phyloP scores from a whole-genome alignment of 1,140 invertebrate genomes.

The Danaus melanippus region DNA sequence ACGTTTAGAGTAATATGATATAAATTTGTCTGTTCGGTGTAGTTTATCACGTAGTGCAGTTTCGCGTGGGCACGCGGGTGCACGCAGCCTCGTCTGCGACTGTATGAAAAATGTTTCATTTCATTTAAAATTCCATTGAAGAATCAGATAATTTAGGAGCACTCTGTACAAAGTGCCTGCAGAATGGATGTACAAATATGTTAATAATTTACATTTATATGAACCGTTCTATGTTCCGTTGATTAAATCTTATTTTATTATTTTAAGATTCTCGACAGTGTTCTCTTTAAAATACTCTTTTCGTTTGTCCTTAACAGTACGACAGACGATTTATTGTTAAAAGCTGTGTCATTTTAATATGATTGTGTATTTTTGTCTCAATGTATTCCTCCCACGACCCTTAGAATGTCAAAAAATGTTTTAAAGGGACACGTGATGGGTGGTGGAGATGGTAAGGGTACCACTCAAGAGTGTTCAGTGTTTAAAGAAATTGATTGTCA shows the following conservation, averaged over 20 bases:
- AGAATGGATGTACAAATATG: too few species aligned
- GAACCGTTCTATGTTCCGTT: conserved; percentile 4
- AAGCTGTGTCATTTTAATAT: too few species aligned
- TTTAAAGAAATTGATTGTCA: conserved; percentile 34
- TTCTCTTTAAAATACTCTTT: too few species aligned
- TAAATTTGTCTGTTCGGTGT: too few species aligned
- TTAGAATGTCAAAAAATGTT: conserved; percentile 12
- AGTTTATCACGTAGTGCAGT: conserved; percentile 3
- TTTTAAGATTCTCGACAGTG: too few species aligned
- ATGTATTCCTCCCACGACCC: too few species aligned
- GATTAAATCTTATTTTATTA: not conserved
- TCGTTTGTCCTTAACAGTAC: not conserved
- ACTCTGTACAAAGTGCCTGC: not conserved
- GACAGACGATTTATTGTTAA: conserved; percentile 5
- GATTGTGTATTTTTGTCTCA: too few species aligned
- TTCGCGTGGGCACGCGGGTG: conserved; percentile 40
- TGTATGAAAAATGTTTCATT: conserved; percentile 7
- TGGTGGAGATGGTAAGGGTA: conserved; percentile 4
- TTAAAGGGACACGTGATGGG: conserved; percentile 15
- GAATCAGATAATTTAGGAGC: conserved; percentile 3
- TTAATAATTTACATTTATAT: not conserved
- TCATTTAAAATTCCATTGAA: not conserved
- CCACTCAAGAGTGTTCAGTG: conserved; percentile 3
- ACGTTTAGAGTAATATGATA: too few species aligned
- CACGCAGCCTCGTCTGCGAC: conserved; percentile 33